A percentile compares a stretch with the other conserved stretches of the same genome.
Conservation (phyloP, 2,113 vertebrate genomes). For the Baryphthengus martii region DNA sequence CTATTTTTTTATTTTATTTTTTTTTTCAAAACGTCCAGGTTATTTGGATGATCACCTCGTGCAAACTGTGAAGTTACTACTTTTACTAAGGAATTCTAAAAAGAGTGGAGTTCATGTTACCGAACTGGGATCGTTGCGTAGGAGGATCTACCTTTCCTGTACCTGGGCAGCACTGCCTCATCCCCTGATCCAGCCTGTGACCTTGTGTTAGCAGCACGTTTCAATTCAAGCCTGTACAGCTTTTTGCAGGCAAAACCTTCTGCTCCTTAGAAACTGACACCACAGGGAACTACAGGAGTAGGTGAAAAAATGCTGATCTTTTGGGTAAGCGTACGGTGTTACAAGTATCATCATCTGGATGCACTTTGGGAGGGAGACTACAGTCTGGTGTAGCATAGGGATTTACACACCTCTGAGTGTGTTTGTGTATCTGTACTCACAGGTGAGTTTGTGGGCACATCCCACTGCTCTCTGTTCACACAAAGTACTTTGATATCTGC, state of each 20-base stretch:
- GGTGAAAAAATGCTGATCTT: not conserved
- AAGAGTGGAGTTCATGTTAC: not conserved
- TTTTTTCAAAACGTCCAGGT: not conserved
- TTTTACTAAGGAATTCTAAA: not conserved
- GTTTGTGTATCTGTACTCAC: not conserved
- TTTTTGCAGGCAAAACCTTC: not conserved
- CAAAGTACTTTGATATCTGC: accelerated
- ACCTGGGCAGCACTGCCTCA: not conserved
- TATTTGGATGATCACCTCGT: not conserved
- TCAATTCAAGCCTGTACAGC: not conserved
- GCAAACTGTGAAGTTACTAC: not conserved
- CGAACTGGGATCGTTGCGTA: not conserved
- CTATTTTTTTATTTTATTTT: too few species aligned
- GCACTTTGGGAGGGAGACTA: not conserved
- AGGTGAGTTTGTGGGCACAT: not conserved
- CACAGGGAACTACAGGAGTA: not conserved
- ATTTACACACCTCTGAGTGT: not conserved
- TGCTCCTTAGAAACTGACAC: not conserved
- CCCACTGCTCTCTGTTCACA: not conserved
- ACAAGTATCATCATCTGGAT: too few species aligned
- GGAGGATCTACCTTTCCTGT: not conserved
- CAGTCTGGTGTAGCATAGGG: not conserved
- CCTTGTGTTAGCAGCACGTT: not conserved
- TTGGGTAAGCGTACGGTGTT: not conserved
- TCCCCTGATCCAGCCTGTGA: not conserved